Percentiles rank a stretch among this genome's conserved stretches.
These are phyloP conservation scores for Melanotaenia parkinsoni DNA, from an alignment of 2,797 vertebrate genomes.

Conservation along the genomic window DNA sequence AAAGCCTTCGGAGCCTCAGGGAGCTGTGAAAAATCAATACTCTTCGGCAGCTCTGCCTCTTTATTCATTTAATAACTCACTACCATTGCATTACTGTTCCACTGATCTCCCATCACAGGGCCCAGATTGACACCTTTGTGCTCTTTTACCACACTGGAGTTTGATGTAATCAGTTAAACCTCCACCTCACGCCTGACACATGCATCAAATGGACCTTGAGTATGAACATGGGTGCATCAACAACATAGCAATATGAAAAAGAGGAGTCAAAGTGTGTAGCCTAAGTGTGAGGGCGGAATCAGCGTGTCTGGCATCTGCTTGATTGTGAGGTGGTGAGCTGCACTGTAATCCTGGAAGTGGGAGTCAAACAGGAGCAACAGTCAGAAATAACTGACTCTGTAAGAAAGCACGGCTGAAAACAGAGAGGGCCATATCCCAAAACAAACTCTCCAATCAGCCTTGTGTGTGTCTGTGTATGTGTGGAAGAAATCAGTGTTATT, in stretches of 20 bases:
- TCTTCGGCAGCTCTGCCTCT: conserved; percentile 86
- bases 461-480: conserved; percentile 4
- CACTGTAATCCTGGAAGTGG: conserved; percentile 47
- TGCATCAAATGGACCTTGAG: conserved; percentile 80
- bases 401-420: conserved; percentile 29
- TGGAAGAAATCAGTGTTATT: conserved; percentile 41
- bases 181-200: conserved; percentile 80
- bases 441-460: conserved; percentile 18
- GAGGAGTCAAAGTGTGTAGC: conserved; percentile 76
- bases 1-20: conserved; percentile 85
- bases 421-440: conserved; percentile 24
- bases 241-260: conserved; percentile 79
- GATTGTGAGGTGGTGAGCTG: conserved; percentile 46
- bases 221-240: conserved; percentile 78
- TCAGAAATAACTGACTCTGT: conserved; percentile 41
- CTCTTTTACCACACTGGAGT: conserved; percentile 84
- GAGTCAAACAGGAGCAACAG: conserved; percentile 30
- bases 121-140: conserved; percentile 83
- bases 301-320: conserved; percentile 40
- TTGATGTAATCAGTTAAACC: conserved; percentile 86
- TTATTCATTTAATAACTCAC: conserved; percentile 89
- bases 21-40: conserved; percentile 88
- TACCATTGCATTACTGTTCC: conserved; percentile 86
- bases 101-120: conserved; percentile 85
- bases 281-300: conserved; percentile 47